Base-by-base conservation (phyloP, 2,888 invertebrate species). In the Rhagonycha lutea region DNA sequence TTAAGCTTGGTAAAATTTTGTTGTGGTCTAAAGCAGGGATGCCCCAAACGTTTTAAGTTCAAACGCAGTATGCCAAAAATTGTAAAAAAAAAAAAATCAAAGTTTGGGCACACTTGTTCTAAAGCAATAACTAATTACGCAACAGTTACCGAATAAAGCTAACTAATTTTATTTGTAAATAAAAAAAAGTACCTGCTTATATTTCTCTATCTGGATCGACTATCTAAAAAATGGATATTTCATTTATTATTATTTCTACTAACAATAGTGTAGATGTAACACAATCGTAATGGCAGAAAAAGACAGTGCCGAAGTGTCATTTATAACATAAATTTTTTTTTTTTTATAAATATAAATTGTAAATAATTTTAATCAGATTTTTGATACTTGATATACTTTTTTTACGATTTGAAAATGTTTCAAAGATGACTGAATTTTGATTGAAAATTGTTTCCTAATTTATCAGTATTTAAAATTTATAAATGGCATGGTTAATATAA, bases 261-360 rank as follows among this genome's bases (percentile, higher is more conserved):
- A 65, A 65, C 63, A 65, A 65, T 65, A 47, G 63, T 65, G 63
- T 65, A 65, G 63, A 65, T 65, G 63, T 47, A 47, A 47, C 23
- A 18, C 62, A 62, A 65, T 65, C 63, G 12, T 65, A 24, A 14
- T 65, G 63, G 63, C 63, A 65, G 63, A 65, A 65, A 65, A 65
- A 65, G 18, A 65, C 63, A 65, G 63, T 65, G 63, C 63, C 63
- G 24, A 23, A 65, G n/a, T 65, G 63, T 65, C 63, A 65, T 65
- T 65, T 65, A 65, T 65, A 26, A 24, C 26, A 24, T n/a, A 18
- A 18, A 74, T 80, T 79, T 79, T 79, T 80, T 77, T 83, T 84
- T 82, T 80, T 82, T 72, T 78, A 67, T 79, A 69, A 74, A 75
- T 12, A 14, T 47, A 18, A 14, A 65, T 24, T 65, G 63, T 65